These are phyloP conservation scores for Prunella himalayana DNA, from an alignment of 2,113 vertebrate species.

Conservation along the genomic window DNA sequence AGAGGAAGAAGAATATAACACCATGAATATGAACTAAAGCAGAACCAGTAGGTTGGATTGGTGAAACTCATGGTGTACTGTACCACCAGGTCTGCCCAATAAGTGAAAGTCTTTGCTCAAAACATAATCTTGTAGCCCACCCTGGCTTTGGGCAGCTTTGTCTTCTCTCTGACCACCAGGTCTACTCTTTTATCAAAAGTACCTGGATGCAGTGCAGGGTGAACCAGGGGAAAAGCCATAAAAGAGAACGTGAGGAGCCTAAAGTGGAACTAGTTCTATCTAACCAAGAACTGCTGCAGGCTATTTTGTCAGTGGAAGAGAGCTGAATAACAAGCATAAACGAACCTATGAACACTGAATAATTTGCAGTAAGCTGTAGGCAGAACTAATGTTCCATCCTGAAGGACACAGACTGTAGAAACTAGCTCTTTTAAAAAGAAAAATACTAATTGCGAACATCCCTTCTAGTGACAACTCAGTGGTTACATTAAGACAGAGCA, in stretches of 20 bases:
- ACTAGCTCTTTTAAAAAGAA: neutral
- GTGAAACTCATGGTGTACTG: neutral
- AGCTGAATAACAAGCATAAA: constrained; percentile 45
- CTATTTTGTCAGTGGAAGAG: constrained; percentile 37
- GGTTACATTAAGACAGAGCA: neutral
- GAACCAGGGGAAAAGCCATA: neutral
- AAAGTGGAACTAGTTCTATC: constrained; percentile 28
- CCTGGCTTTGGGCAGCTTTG: neutral
- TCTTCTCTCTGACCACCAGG: neutral
- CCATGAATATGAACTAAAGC: neutral
- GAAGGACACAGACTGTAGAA: constrained; percentile 3
- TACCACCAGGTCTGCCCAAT: neutral
- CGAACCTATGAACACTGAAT: constrained; percentile 10
- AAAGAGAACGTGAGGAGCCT: neutral
- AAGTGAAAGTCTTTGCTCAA: neutral
- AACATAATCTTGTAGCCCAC: neutral
- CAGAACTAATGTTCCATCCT: constrained; percentile 21
- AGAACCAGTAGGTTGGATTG: neutral
- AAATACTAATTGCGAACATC: neutral
- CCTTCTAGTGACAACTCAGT: neutral
- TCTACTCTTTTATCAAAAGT: neutral
- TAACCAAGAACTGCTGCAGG: constrained; percentile 22
- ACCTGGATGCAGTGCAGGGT: neutral
- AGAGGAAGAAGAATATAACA: neutral
- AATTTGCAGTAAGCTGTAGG: constrained; percentile 16